phyloP scores from a whole-genome alignment of 2,797 vertebrate genomes.

The Pelochelys cantorii region DNA sequence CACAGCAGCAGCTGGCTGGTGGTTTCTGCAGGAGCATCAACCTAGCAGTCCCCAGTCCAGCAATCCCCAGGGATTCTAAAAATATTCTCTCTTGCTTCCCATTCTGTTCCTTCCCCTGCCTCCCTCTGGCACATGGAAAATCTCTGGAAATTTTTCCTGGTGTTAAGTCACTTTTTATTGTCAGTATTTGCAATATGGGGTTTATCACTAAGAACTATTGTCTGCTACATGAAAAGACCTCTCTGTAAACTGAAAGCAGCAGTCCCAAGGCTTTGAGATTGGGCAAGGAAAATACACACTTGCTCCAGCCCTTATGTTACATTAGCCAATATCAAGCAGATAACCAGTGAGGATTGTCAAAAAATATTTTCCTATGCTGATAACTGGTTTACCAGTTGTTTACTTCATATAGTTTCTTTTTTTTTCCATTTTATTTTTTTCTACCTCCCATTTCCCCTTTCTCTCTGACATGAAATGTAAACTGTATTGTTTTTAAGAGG shows the following conservation, averaged over 20 bases:
- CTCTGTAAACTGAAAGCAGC: background rate
- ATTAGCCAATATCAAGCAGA: background rate
- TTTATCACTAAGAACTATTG: background rate
- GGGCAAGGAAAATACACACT: background rate
- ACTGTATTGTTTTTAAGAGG: background rate
- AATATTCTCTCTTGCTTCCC: background rate
- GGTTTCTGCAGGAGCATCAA: too few species aligned
- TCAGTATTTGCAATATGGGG: background rate
- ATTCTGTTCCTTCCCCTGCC: background rate
- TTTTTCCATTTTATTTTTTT: background rate
- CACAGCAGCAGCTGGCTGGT: too few species aligned
- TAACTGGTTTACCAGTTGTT: background rate
- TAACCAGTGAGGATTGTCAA: background rate
- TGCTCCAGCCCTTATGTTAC: background rate
- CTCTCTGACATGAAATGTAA: background rate
- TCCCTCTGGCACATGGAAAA: background rate
- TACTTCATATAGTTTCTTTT: background rate
- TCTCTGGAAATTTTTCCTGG: background rate
- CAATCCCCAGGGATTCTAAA: background rate
- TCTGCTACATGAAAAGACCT: background rate
- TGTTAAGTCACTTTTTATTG: background rate
- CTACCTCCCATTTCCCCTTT: background rate
- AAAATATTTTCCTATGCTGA: background rate
- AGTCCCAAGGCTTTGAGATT: background rate
- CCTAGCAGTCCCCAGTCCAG: too few species aligned